These are phyloP conservation scores for Bursaphelenchus okinawaensis DNA, from an alignment of 2,888 invertebrate genomes.

Conservation along the genomic window DNA sequence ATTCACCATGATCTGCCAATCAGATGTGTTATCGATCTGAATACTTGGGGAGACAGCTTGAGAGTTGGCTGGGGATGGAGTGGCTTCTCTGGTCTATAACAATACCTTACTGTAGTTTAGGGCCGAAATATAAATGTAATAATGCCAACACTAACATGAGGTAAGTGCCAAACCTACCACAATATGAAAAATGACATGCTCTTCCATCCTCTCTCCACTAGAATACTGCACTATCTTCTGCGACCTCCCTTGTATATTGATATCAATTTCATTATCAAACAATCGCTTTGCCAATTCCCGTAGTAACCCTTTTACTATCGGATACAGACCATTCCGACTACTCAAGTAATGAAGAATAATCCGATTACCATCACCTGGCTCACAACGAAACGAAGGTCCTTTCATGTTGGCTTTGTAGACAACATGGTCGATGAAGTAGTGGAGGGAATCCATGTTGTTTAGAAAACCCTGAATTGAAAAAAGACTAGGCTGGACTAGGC, in stretches of 20 bases:
- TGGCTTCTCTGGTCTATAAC: no score
- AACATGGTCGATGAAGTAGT: constrained; percentile 60
- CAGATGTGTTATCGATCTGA: not conserved
- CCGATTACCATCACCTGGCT: constrained; percentile 74
- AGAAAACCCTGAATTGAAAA: constrained; percentile 77
- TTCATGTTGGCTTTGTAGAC: constrained; percentile 44
- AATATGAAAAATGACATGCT: constrained; percentile 49
- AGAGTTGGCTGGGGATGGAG: no score
- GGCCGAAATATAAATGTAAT: no score
- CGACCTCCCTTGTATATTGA: constrained; percentile 64
- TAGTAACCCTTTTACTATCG: constrained; percentile 80
- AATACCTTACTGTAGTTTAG: no score
- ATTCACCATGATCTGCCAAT: constrained; percentile 5
- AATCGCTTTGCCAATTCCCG: constrained; percentile 89
- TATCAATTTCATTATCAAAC: constrained; percentile 64
- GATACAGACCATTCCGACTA: constrained; percentile 82
- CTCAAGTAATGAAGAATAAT: constrained; percentile 89
- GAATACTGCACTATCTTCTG: constrained; percentile 71
- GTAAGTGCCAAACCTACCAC: no score
- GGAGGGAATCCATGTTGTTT: constrained; percentile 88
- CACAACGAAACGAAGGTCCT: constrained; percentile 84
- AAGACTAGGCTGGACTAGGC: no score
- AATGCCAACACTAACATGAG: no score
- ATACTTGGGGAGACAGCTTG: not conserved
- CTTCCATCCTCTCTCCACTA: constrained; percentile 64